Evolutionary conservation across 2,888 invertebrate species (phyloP), one percentile per base, ranked within the genome.

Genomic region (Synergus gifuensis): DNA sequence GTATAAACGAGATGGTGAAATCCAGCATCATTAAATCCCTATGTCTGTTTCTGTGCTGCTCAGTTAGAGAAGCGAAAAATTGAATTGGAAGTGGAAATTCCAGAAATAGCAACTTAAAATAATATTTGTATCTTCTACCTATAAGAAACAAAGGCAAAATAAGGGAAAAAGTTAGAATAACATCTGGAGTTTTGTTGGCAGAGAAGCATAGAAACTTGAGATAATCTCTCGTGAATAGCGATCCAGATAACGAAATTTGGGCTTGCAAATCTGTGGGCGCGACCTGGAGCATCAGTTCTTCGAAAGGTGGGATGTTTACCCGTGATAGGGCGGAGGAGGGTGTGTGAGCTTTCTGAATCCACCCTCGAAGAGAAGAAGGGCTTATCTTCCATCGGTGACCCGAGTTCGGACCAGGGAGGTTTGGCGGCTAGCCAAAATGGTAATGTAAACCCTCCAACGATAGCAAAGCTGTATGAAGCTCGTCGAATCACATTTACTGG

Each of bases 381-480:
- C 80, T 83, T 83, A 82, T 83, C 83, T 83, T 78, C 63, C 76
- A 82, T 82, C 83, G 79, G 76, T 81, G 78, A 81, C 80, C 78
- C 63, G 79, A 80, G 80, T 79, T 79, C 76, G 80, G 78, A 81
- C 78, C 80, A 78, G 3, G 73, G 76, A 64, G 42, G 64, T 40
- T 82, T 83, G 83, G 83, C 83, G 66, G 16, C 16, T 66, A 44
- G 79, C 83, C 83, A 83, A 83, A 83, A 83, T 83, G 82, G 82
- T 82, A 83, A 83, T 83, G 79, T 81, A 83, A 82, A 82, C 78
- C 80, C 78, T 78, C 81, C 82, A 82, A 79, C 66, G 78, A 66
- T 69, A 78, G 79, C 81, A 76, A 78, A 79, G 79, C 77, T 82
- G 79, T 81, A 81, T 79, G 83, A 77, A 79, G 79, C 82, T 82